Evolutionary conservation across 1,140 invertebrate species (phyloP).

Genomic region (Bombus picipes): DNA sequence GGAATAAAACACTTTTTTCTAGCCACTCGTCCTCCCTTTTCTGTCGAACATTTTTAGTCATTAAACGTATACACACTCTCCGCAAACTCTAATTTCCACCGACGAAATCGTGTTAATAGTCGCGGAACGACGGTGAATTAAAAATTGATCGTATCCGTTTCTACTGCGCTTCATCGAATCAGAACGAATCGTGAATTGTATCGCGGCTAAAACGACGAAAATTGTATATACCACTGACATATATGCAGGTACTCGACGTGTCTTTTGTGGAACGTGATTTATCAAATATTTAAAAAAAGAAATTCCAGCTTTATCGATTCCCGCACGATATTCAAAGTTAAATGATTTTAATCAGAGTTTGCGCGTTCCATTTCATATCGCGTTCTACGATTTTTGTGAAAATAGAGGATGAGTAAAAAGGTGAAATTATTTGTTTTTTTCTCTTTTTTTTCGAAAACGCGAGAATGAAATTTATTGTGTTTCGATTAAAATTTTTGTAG

Average conservation of each 20-base stretch:
- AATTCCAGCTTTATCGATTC: not conserved
- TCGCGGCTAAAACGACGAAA: not conserved
- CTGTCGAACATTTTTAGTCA: slow-evolving; percentile 53
- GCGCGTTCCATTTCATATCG: too few species aligned
- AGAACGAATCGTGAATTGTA: not conserved
- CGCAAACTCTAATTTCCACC: slow-evolving; percentile 58
- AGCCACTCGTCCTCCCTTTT: not conserved
- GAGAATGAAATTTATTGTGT: not conserved
- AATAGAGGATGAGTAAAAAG: not conserved
- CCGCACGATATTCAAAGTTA: not conserved
- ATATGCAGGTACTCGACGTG: not conserved
- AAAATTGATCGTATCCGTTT: slow-evolving; percentile 46
- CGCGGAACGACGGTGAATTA: slow-evolving; percentile 42
- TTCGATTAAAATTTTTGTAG: too few species aligned
- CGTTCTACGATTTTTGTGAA: not conserved
- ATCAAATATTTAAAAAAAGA: not conserved
- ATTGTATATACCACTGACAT: not conserved
- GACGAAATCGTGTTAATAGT: slow-evolving; percentile 56
- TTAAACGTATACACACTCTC: slow-evolving; percentile 44
- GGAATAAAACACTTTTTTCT: slow-evolving; percentile 43
- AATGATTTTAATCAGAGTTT: slow-evolving; percentile 3
- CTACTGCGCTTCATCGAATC: not conserved
- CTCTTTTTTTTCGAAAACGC: not conserved
- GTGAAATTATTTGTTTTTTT: not conserved
- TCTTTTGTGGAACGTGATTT: not conserved